Evolutionary conservation across 2,888 invertebrate species (phyloP).

Genomic region (Gari tellinella): DNA sequence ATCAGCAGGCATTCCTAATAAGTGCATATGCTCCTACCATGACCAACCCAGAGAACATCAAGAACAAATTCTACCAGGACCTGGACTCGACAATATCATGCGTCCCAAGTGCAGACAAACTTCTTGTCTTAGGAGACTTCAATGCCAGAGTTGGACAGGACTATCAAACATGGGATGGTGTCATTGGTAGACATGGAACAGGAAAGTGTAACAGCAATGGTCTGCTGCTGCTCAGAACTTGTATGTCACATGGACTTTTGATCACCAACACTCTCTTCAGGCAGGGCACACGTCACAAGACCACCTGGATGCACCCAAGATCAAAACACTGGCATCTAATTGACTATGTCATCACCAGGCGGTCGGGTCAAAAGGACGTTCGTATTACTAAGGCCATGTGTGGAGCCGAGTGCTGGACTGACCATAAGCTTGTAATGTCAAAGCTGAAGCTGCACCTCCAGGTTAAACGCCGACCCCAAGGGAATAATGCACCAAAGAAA

Average conservation of each 20-base stretch:
- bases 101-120: conserved; percentile 7
- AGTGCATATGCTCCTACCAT: conserved; percentile 24
- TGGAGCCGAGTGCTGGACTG: conserved; percentile 35
- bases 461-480: conserved; percentile 13
- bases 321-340: conserved; percentile 12
- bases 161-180: conserved; percentile 17
- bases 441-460: conserved; percentile 13
- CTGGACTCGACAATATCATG: background rate
- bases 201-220: conserved; percentile 6
- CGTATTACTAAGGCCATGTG: conserved; percentile 22
- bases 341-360: conserved; percentile 7
- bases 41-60: conserved; percentile 17
- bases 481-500: conserved; percentile 3
- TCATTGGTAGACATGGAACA: conserved; percentile 14
- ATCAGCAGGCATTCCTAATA: conserved; percentile 1
- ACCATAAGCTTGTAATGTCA: conserved; percentile 1
- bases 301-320: conserved; percentile 3
- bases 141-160: conserved; percentile 33
- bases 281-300: background rate
- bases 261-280: conserved; percentile 6
- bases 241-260: background rate
- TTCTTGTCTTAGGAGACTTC: conserved; percentile 24
- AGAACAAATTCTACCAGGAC: conserved; percentile 15
- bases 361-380: background rate
- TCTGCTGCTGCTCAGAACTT: background rate